Conservation (phyloP, 2,888 invertebrate species). For the Polietes domitor region DNA sequence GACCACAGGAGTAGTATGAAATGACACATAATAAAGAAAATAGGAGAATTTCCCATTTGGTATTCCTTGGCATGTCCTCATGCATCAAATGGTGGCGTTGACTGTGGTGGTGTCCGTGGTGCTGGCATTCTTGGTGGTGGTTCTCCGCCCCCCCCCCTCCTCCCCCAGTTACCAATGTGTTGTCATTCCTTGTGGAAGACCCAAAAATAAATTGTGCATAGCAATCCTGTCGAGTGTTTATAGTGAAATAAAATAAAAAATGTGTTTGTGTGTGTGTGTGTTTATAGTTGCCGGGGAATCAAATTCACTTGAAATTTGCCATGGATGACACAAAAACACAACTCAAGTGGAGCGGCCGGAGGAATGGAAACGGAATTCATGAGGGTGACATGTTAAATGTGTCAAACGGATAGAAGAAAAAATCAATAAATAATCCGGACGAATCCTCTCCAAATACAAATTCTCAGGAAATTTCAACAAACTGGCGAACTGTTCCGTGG, state of each 20-base stretch:
- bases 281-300: constrained; percentile 5
- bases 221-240: constrained; percentile 54
- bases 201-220: constrained; percentile 51
- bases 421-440: not conserved
- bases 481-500: too few species aligned
- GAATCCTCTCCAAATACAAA: not conserved
- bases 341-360: not conserved
- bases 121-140: not conserved
- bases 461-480: too few species aligned
- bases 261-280: not conserved
- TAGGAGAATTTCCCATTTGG: not conserved
- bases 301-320: constrained; percentile 53
- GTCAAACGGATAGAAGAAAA: not conserved
- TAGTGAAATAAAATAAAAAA: constrained; percentile 33
- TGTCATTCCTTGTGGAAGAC: constrained; percentile 21
- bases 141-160: not conserved
- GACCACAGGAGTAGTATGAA: not conserved
- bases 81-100: not conserved
- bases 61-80: not conserved
- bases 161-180: not conserved
- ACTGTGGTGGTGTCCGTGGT: not conserved
- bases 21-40: not conserved
- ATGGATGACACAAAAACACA: constrained; percentile 19
- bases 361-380: not conserved
- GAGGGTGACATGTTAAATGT: constrained; percentile 2